Evolutionary conservation across 1,140 invertebrate genomes (phyloP), one percentile per base, ranked within the genome.

Genomic region (Procambarus clarkii): DNA sequence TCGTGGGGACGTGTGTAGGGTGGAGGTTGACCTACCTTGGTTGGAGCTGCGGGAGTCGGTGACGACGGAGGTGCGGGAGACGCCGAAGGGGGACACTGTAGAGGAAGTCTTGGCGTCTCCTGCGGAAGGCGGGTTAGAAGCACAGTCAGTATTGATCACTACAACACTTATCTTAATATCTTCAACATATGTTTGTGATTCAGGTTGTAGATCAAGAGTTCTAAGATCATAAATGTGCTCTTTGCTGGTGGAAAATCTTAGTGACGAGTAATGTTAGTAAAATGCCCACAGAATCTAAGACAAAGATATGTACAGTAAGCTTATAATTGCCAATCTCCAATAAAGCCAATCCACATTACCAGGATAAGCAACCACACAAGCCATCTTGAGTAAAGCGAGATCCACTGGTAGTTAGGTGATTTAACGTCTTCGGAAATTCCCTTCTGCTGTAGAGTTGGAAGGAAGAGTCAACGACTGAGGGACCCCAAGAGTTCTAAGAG

Each of bases 11-110:
- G 34, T 34, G 1, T 34, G 54, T 58, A 58, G 13, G 54, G 1
- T 13, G 54, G 54, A 13, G 54, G 54, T 58, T 9, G 7, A 9
- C 54, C 54, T 64, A 86, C 84, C 84, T 79, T 88, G 86, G 24
- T 54, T 80, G 77, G 86, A 80, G 77, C 58, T 46, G 15, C 76
- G 64, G n/a, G 82, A 44, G 15, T 84, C 82, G 44, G 82, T 69
- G n/a, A 24, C 60, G n/a, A 24, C 60, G 54, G 82, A 84, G 82
- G 83, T 85, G 83, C 83, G 83, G 83, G 83, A 85, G 58, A 34
- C 50, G 48, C 87, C 87, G 64, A 88, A 88, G 79, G 87, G 79
- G 3, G 87, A 88, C 7, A 88, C 79, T 18, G 87, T 78, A 64
- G 78, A 84, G 60, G 81, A 85, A 24, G 60, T 48, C 24, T 85